Percentiles rank a stretch among this genome's conserved stretches.
Evolutionary conservation across 2,888 invertebrate species (phyloP).

Genomic region (Venustoraphidia nigricollis): DNA sequence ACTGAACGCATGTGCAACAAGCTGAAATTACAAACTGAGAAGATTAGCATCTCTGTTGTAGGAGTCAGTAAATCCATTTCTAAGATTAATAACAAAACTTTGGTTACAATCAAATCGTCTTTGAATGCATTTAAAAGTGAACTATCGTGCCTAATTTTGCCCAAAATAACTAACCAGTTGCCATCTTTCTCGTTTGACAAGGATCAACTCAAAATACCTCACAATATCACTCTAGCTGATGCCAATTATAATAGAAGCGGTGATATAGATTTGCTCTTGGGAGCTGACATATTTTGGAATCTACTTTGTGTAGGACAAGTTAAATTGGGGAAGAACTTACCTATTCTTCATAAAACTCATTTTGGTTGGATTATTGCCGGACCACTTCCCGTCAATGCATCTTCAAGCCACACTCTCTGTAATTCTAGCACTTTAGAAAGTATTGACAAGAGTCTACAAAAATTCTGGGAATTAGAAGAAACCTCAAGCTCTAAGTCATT

Average conservation of each 20-base stretch:
- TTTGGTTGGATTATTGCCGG: constrained; percentile 8
- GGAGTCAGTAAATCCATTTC: no score
- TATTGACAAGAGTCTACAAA: neutral
- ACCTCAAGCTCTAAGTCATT: neutral
- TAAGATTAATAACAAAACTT: no score
- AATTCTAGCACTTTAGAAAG: neutral
- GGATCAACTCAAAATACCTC: neutral
- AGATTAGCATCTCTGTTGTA: neutral
- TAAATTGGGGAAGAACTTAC: neutral
- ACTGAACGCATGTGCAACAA: no score
- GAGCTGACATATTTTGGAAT: constrained; percentile 4
- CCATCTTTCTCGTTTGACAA: neutral
- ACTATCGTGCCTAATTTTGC: no score
- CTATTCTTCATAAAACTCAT: constrained; percentile 6
- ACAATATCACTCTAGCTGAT: constrained; percentile 5
- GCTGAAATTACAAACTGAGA: no score
- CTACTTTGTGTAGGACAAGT: constrained; percentile 7
- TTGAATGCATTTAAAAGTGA: no score
- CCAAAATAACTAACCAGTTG: neutral
- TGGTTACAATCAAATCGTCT: no score
- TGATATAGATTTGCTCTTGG: constrained; percentile 6
- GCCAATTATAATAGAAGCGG: constrained; percentile 2
- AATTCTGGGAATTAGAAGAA: constrained; percentile 6
- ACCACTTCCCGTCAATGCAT: neutral
- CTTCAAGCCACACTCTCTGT: neutral